Conservation (phyloP, 64 coral and sea anemone species). For the Actinia equina region DNA sequence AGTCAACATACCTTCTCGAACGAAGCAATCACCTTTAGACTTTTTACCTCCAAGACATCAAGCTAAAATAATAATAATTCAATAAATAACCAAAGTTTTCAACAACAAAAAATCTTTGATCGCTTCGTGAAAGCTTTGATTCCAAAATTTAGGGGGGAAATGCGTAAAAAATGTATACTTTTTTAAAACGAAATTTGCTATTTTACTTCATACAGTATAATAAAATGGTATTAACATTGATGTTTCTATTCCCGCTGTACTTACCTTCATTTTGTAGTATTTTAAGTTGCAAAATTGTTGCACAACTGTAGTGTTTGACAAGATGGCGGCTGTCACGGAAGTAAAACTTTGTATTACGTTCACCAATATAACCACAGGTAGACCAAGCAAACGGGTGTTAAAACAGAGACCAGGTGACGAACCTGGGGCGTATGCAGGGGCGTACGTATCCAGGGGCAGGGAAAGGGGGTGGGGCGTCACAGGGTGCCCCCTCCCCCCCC, state of each 20-base stretch:
- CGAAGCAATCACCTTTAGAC: slow-evolving; percentile 41
- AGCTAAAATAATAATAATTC: slow-evolving; percentile 28
- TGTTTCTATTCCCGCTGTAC: neutral
- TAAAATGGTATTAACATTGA: neutral
- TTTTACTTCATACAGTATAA: neutral
- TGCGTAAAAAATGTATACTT: neutral
- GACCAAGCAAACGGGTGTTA: neutral
- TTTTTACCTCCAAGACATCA: slow-evolving; percentile 49
- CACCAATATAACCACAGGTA: neutral
- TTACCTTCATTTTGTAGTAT: slow-evolving; percentile 4
- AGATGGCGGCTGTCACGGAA: neutral
- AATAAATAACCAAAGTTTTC: neutral
- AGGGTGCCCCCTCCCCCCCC: too few relatives aligned
- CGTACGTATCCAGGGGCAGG: too few relatives aligned
- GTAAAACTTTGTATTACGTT: neutral
- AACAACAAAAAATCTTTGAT: too few relatives aligned
- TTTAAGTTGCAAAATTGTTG: neutral
- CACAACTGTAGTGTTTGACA: neutral
- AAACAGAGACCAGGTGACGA: too few relatives aligned
- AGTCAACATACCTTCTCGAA: slow-evolving; percentile 60
- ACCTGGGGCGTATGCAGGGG: too few relatives aligned
- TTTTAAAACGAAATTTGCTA: neutral
- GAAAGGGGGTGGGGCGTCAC: too few relatives aligned
- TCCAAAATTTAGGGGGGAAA: neutral
- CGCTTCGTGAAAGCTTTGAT: too few relatives aligned